Conservation (phyloP, 2,888 invertebrate species). For the Eupithecia pulchellata region DNA sequence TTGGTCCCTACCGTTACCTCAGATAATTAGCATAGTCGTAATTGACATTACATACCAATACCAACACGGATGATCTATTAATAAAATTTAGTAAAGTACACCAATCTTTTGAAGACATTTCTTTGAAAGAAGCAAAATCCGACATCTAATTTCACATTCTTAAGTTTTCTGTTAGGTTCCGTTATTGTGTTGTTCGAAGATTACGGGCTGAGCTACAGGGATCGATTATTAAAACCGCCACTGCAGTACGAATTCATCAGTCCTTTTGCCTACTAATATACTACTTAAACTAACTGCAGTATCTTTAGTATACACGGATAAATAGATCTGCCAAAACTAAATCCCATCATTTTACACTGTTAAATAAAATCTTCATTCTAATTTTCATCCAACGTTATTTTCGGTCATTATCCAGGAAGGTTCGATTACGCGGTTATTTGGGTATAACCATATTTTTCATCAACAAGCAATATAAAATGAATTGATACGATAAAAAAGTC, state of each 20-base stretch:
- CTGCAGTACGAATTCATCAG: not conserved
- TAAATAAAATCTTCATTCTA: not conserved
- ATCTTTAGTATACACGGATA: too few relatives aligned
- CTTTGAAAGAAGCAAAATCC: too few relatives aligned
- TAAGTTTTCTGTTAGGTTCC: not conserved
- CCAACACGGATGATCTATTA: too few relatives aligned
- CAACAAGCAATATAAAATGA: conserved; percentile 8
- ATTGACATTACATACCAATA: too few relatives aligned
- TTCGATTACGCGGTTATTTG: not conserved
- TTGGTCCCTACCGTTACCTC: too few relatives aligned
- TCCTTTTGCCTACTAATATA: not conserved
- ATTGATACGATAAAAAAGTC: conserved; percentile 3
- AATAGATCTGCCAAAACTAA: too few relatives aligned
- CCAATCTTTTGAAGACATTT: too few relatives aligned
- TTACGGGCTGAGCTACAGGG: not conserved
- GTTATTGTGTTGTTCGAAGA: too few relatives aligned
- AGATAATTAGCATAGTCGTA: too few relatives aligned
- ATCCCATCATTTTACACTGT: not conserved
- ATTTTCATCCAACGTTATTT: not conserved
- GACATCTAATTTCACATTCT: too few relatives aligned
- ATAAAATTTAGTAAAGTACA: too few relatives aligned
- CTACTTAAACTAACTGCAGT: too few relatives aligned
- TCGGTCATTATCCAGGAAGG: not conserved
- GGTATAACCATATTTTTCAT: conserved; percentile 9
- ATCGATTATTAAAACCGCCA: not conserved